Percentiles rank a stretch among this genome's conserved stretches.
These are phyloP conservation scores for Eufriesea mexicana DNA, from an alignment of 1,140 invertebrate species.

Conservation along the genomic window DNA sequence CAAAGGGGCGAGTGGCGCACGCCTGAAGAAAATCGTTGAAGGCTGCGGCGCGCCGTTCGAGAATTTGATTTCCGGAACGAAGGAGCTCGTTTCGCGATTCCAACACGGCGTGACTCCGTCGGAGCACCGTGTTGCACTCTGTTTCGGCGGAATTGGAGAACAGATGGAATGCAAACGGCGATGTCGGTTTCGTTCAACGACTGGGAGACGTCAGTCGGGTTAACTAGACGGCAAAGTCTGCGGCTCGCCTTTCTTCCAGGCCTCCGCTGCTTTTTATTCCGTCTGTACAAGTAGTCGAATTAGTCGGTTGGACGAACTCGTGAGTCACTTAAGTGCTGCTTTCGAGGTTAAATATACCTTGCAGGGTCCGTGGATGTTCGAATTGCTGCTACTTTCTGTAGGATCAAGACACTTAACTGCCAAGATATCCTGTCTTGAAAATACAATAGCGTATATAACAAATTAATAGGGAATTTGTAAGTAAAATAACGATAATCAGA, in stretches of 20 bases:
- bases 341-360: background rate
- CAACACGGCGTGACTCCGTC: background rate
- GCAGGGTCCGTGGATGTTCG: background rate
- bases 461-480: background rate
- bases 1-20: background rate
- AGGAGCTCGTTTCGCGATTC: background rate
- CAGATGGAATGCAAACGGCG: background rate
- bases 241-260: background rate
- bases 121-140: background rate
- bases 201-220: background rate
- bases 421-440: too few relatives aligned
- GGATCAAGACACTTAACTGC: background rate
- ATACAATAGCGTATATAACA: too few relatives aligned
- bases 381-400: background rate
- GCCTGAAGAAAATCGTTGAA: background rate
- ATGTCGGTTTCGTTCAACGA: conserved; percentile 1
- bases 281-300: background rate
- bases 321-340: background rate
- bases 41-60: background rate
- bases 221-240: background rate
- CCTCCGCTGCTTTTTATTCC: background rate
- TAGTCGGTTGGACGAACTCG: background rate
- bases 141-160: background rate
- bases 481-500: too few relatives aligned
- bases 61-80: background rate